A percentile compares a stretch with the other conserved stretches of the same genome.
Evolutionary conservation across 2,797 vertebrate genomes (phyloP).

Genomic region (Paratrypauchen microcephalus): DNA sequence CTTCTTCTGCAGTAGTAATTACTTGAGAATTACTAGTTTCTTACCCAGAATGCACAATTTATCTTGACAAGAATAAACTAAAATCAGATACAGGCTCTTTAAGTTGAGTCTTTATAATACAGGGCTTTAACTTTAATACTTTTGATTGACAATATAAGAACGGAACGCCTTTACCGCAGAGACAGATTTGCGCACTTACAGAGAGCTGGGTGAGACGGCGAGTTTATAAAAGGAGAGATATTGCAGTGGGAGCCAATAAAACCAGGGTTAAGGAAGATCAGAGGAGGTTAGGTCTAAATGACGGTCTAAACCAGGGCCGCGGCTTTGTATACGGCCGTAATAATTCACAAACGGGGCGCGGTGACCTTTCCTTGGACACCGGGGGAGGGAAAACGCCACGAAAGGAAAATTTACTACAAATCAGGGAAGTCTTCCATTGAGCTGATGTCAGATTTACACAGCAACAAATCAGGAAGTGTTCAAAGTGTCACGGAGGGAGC

Average conservation of each 20-base stretch:
- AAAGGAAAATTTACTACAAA: slow-evolving; percentile 20
- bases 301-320: slow-evolving; percentile 9
- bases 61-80: too few relatives aligned
- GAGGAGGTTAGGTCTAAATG: slow-evolving; percentile 20
- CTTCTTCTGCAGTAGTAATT: too few relatives aligned
- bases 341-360: slow-evolving; percentile 15
- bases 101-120: too few relatives aligned
- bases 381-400: slow-evolving; percentile 6
- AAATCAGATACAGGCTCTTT: too few relatives aligned
- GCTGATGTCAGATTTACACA: slow-evolving; percentile 4
- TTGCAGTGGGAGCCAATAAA: slow-evolving; percentile 32
- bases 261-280: slow-evolving; percentile 25
- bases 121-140: neutral
- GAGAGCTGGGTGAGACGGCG: neutral
- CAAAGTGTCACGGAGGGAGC: neutral
- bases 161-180: neutral
- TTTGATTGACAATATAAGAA: neutral
- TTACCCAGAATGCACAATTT: too few relatives aligned
- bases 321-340: slow-evolving; percentile 14
- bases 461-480: neutral
- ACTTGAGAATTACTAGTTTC: too few relatives aligned
- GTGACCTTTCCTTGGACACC: neutral
- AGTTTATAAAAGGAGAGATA: slow-evolving; percentile 18
- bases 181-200: neutral
- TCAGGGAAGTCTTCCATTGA: neutral